Base-by-base conservation (phyloP, 1,140 invertebrate genomes). In the Drosophila navojoa region DNA sequence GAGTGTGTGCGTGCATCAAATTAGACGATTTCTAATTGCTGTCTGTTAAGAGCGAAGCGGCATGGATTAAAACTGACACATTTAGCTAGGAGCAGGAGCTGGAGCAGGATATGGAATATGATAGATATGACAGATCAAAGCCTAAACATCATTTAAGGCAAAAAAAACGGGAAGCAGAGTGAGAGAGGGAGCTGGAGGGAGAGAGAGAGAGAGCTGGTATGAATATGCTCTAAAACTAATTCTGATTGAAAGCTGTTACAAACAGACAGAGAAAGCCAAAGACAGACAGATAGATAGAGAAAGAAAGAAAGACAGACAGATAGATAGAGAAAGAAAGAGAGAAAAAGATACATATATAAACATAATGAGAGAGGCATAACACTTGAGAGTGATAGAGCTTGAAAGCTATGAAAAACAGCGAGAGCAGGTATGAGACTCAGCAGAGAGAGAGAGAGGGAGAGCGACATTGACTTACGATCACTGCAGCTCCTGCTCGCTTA, bases 1-100 rank as follows among this genome's bases (percentile, higher is more conserved):
- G 69, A 47, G 62, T 68, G 66, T 61, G 70, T 47, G 71, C 55
- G 61, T 55, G 75, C 79, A 78, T 81, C 60, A 79, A 81, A 82
- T 82, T 82, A 73, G 76, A 81, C 52, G 25, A 70, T 71, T 78
- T 78, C 78, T 81, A 86, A 87, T 87, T 86, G 82, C 72, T 61
- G 71, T 27, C 49, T 55, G 69, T 49, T 59, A 15, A 60, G 49
- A 35, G 49, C 40, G 44, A 13, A 52, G 47, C 32, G 50, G 19
- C 50, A 66, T 38, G 52, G 68, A 71, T 71, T 71, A 71, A 16
- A 57, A 50, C 29, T 55, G 68, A 63, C 59, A 42, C 42, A 54
- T 50, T 35, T 38, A 7, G 25, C 27, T 29, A 5, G n/a, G 11
- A 27, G 19, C 15, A 9, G 4, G 47, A 13, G 29, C 15, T 47